phyloP scores from a whole-genome alignment of 2,113 vertebrate genomes.

The Collichthys lucidus region DNA sequence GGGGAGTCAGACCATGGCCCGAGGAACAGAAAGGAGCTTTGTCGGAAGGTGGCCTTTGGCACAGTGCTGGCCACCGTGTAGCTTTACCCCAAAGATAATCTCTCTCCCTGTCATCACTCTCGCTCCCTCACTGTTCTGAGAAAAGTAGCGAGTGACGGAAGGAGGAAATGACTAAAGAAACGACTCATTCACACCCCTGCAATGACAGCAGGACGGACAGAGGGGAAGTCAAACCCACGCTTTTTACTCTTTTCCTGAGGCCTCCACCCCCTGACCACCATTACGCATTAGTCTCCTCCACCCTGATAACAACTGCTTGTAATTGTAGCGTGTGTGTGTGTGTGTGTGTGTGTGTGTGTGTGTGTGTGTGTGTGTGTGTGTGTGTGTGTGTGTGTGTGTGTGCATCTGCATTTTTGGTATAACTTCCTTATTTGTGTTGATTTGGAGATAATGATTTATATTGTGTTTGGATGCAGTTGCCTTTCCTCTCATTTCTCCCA shows the following conservation, averaged over 20 bases:
- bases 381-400: constrained; percentile 1
- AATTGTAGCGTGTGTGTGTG: constrained; percentile 5
- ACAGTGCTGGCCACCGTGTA: constrained; percentile 45
- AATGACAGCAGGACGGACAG: constrained; percentile 60
- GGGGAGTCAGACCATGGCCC: constrained; percentile 15
- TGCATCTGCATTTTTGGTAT: constrained; percentile 8
- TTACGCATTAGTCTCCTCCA: constrained; percentile 39
- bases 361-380: constrained; percentile 7
- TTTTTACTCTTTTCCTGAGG: constrained; percentile 61
- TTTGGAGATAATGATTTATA: neutral
- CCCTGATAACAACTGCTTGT: constrained; percentile 35
- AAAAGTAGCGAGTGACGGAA: constrained; percentile 58
- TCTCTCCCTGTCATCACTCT: constrained; percentile 50
- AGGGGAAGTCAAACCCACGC: constrained; percentile 69
- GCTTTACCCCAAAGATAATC: constrained; percentile 54
- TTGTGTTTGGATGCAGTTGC: neutral
- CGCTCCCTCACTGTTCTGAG: constrained; percentile 57
- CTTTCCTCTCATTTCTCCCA: neutral
- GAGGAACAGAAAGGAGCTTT: constrained; percentile 47
- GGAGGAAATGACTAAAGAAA: constrained; percentile 82
- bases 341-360: neutral
- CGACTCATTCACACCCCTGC: constrained; percentile 73
- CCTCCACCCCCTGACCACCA: constrained; percentile 43
- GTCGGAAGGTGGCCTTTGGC: constrained; percentile 53
- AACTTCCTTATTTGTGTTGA: constrained; percentile 34